Conservation (phyloP, 2,888 invertebrate genomes). For the Rhimphoctona megacephalus region DNA sequence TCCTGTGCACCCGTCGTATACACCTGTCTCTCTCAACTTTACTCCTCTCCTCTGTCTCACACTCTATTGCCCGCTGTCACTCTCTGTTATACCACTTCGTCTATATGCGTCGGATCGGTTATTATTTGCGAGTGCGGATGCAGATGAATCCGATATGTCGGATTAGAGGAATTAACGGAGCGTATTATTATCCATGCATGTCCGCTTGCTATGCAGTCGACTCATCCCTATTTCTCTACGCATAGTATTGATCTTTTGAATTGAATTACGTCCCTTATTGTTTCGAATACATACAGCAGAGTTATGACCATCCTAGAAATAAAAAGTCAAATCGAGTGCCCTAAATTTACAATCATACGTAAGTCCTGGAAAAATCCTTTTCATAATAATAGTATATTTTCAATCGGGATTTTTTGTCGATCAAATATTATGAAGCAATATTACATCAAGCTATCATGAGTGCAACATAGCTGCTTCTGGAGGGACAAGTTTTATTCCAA, state of each 20-base stretch:
- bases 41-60: neutral
- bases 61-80: slow-evolving; percentile 14
- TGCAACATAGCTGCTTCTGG: too few species aligned
- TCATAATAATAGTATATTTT: neutral
- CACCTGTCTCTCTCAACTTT: neutral
- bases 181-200: slow-evolving; percentile 48
- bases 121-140: slow-evolving; percentile 45
- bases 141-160: slow-evolving; percentile 46
- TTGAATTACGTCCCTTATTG: slow-evolving; percentile 12
- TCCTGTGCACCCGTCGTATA: neutral
- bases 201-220: slow-evolving; percentile 31
- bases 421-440: too few species aligned
- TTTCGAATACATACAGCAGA: neutral
- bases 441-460: too few species aligned
- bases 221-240: slow-evolving; percentile 12
- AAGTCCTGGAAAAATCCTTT: neutral
- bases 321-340: neutral
- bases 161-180: slow-evolving; percentile 45
- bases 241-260: slow-evolving; percentile 32
- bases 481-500: too few species aligned
- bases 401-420: too few species aligned
- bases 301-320: neutral
- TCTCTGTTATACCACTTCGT: slow-evolving; percentile 13
- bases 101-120: slow-evolving; percentile 35
- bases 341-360: neutral